Evolutionary conservation across 2,888 invertebrate genomes (phyloP).

Genomic region (Ectemnius cavifrons): DNA sequence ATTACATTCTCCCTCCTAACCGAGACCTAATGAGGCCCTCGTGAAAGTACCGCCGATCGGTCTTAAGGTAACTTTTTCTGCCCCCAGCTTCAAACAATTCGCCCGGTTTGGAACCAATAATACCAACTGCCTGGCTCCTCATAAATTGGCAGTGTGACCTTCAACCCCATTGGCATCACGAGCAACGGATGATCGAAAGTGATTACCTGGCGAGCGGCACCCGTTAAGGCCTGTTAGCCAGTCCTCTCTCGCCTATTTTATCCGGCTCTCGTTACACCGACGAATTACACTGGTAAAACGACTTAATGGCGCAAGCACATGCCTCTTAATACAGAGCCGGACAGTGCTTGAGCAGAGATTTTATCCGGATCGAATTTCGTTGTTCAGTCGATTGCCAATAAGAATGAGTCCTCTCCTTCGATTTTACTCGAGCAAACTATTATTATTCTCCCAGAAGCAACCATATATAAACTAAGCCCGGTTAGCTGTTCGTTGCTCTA

Average conservation of each 20-base stretch:
- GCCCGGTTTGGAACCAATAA: no score
- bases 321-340: slow-evolving; percentile 26
- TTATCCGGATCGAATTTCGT: slow-evolving; percentile 19
- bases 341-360: slow-evolving; percentile 21
- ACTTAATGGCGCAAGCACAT: slow-evolving; percentile 29
- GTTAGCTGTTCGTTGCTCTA: no score
- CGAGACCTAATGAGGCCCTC: slow-evolving; percentile 5
- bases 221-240: slow-evolving; percentile 12
- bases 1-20: not conserved
- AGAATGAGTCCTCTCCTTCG: not conserved
- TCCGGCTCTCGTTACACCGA: slow-evolving; percentile 39
- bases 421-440: no score
- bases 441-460: no score
- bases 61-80: slow-evolving; percentile 22
- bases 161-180: slow-evolving; percentile 13
- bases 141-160: no score
- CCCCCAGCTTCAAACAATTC: not conserved
- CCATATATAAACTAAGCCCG: no score
- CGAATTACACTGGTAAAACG: slow-evolving; percentile 35
- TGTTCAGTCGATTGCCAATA: slow-evolving; percentile 30
- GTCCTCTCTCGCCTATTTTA: slow-evolving; percentile 22
- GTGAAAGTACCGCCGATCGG: slow-evolving; percentile 10
- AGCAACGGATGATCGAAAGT: slow-evolving; percentile 16
- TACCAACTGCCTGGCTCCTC: no score
- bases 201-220: slow-evolving; percentile 14